Evolutionary conservation across 2,797 vertebrate genomes (phyloP), one percentile per base, ranked within the genome.

Genomic region (Triplophysa yarkandensis): DNA sequence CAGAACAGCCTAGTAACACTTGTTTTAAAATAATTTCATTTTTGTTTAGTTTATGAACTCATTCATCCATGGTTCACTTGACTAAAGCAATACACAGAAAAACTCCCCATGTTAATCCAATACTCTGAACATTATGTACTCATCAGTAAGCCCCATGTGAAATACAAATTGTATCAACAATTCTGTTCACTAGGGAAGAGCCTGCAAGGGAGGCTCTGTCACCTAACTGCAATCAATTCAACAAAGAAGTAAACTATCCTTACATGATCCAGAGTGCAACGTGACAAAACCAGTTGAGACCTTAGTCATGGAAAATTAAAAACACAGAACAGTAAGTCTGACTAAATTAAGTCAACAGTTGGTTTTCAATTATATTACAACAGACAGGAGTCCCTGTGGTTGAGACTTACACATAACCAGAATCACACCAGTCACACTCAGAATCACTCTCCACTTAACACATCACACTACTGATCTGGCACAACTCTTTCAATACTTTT

Each of bases 81-180:
- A 41, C 13, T 58, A 4, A 68, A 68, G 55, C 55, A 16, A 21
- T 41, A 30, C 54, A 21, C 36, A 21, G 52, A 32, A 68, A 21
- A 44, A 50, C 3, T 0, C 10, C 58, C 32, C 23, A 39, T 10
- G n/a, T 52, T 23, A 3, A 21, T 23, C 1, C 0, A 13, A 64
- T 19, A 16, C 1, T 16, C 50, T 66, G 62, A 66, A 74, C 62
- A 74, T 55, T 65, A 66, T 34, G 71, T 57, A 74, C 19, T 65
- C 39, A 14, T 41, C 48, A 32, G 21, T 30, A 36, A 60, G 63
- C 36, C 64, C 41, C 16, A 2, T 39, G 54, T 75, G 63, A 48
- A 39, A 60, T 75, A 39, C 17, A 68, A 60, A 50, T 75, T 11
- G 46, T 75, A 68, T 66, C 52, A 67, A 61, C 71, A 74, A 34